Evolutionary conservation across 2,888 invertebrate genomes (phyloP), one percentile per base, ranked within the genome.

Genomic region (Neuroscelio doddi): DNA sequence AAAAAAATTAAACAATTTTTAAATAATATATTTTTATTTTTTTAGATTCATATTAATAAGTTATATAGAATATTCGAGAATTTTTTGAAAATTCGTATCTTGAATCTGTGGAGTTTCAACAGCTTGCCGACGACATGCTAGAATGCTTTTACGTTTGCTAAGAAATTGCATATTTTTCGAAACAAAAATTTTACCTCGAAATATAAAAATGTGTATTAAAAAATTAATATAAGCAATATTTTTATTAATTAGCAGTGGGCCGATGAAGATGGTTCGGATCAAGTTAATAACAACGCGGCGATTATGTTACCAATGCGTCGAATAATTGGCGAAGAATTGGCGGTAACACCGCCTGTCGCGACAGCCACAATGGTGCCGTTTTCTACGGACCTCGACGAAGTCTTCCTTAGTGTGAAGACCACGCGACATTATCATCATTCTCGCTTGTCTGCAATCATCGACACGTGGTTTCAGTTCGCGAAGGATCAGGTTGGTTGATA

Each of bases 381-480:
- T 64, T 89, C 90, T 69, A 91, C 93, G 71, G 90, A 89, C 74
- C 86, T 95, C 75, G 90, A 93, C 86, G 96, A 97, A 86, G 89
- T 97, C 79, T 97, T 96, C 86, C 94, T 97, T 85, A 95, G 95
- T 87, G 96, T 98, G 53, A 98, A 98, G 87, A 97, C 97, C 67
- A 94, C 97, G 55, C 91, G 91, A 83, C 90, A 91, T 86, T 96
- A 94, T 86, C 96, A 97, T 84, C 87, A 90, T 71, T 90, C 91
- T 47, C 89, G 98, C 76, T 85, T 98, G 79, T 92, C 93, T 51
- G 89, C 95, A 69, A 93, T 98, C 79, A 88, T 97, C 83, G 92
- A 93, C 86, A 98, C 98, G 64, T 98, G 98, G 98, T 96, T 96
- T 85, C 93, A 93, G 85, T 87, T 96, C 80, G 97, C 96, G 47